Conservation (phyloP, 2,797 vertebrate genomes). For the Gallinago nigripennis region DNA sequence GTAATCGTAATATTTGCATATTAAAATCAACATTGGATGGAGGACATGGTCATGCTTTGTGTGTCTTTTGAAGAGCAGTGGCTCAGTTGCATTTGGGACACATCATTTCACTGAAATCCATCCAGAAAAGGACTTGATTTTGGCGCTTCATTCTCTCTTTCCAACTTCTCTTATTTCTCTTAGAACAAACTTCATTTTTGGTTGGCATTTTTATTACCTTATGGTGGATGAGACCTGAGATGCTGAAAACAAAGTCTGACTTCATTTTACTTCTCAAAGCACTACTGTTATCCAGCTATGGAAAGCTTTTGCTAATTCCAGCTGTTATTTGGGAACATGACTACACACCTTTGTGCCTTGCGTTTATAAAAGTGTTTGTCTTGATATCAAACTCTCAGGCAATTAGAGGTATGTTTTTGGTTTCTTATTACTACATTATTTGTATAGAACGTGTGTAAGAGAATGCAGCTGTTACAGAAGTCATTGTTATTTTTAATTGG, state of each 20-base stretch:
- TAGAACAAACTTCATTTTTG: constrained; percentile 91
- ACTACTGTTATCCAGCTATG: constrained; percentile 91
- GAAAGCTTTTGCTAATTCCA: constrained; percentile 93
- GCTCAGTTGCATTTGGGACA: not conserved
- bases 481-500: not conserved
- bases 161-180: not conserved
- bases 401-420: constrained; percentile 81
- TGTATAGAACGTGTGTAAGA: not conserved
- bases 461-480: not conserved
- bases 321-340: constrained; percentile 98
- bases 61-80: not conserved
- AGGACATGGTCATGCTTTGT: not conserved
- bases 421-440: not conserved
- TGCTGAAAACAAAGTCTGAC: constrained; percentile 68
- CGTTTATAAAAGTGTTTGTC: constrained; percentile 92
- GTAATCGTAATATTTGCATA: not conserved
- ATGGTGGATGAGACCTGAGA: constrained; percentile 72
- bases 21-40: not conserved
- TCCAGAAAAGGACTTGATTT: not conserved
- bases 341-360: constrained; percentile 89
- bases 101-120: not conserved
- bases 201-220: constrained; percentile 83
- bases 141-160: not conserved
- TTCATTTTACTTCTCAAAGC: constrained; percentile 86
- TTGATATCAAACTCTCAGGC: constrained; percentile 94